Base-by-base conservation (phyloP, 1,140 invertebrate genomes). In the Ostrea edulis region DNA sequence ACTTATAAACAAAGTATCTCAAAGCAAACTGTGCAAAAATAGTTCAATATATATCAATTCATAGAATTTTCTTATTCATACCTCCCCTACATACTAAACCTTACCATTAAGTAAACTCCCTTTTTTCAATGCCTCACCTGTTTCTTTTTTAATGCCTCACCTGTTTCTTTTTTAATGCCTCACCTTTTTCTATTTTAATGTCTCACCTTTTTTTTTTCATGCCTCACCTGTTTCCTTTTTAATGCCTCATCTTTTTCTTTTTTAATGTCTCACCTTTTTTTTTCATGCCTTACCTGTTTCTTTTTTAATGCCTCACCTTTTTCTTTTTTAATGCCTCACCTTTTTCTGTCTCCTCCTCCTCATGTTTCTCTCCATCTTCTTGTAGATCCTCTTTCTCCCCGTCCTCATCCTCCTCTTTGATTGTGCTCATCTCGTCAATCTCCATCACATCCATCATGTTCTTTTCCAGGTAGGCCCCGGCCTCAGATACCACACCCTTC, bases 401-500 rank as follows among this genome's bases (percentile, higher is more conserved):
- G 8, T 87, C 87, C 44, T 91, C 91, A 17, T 71, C 52, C 51
- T 88, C 82, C 84, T 90, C 86, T 25, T 85, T 85, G 12, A 58
- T 86, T 55, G 81, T 20, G 25, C 58, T 87, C 87, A 65, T 82
- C 58, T 85, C 88, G 17, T 65, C 68, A 22, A 85, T n/a, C 8
- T 87, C 85, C 51, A 58, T 20, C 29, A 55, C 84, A 20, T 83
- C 83, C 0, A 25, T 53, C 68, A 83, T 54, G 86, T 68, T 83
- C 55, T 90, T 91, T 53, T 92, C 93, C 52, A 94, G 90, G 25
- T 93, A 88, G 44, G 92, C 93, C 17, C 94, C 93, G 62, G 93
- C 94, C 83, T 94, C 92, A 9, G 90, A 58, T 0, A 92, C 91
- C 11, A 94, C 92, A n/a, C 92, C 92, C 86, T 94, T 94, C 86